Base-by-base conservation (phyloP, 2,113 vertebrate genomes). In the Lethenteron reissneri region DNA sequence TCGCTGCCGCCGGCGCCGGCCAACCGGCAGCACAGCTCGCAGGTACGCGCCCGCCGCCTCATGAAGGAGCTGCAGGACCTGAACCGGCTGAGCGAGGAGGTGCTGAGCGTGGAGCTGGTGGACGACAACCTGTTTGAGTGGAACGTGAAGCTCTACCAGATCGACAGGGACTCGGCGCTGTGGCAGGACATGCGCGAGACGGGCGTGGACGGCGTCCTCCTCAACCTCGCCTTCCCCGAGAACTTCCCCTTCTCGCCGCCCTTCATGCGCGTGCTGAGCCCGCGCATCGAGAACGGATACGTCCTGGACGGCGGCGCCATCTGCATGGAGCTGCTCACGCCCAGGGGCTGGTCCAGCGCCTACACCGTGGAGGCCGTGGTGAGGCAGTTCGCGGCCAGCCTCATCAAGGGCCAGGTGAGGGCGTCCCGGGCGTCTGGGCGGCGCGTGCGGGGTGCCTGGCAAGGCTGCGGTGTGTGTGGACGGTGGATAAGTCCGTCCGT, bases 101-200 rank as follows among this genome's bases (percentile, higher is more conserved):
- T 97, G 83, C 95, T 97, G 78, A 89, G 89, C 1, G 92, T 97
- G 80, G 92, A 97, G 85, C 87, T 97, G 82, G 89, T 95, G 79
- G 91, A 95, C 81, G 94, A 97, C 81, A 97, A 90, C 82, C 90
- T 97, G 74, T 97, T 85, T 77, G 94, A 97, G 83, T 97, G 94
- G 94, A 97, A 97, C 78, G 89, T 97, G 79, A 97, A 97, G 83
- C 85, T 97, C 82, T 91, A 94, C 84, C 94, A 97, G 81, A 92
- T 97, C 83, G 94, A 97, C 85, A 91, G 94, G 83, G 94, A 97
- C 86, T 97, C 94, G 70, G 90, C 91, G 79, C 87, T 97, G 79
- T 97, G 91, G 92, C 94, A 97, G 90, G 94, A 96, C 88, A 97
- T 97, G 94, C 95, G 95, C 83, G 94, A 97, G 81, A 97, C 94